Conservation (phyloP, 53 echinoderm and acorn worm genomes). For the Hippasteria phrygiana region DNA sequence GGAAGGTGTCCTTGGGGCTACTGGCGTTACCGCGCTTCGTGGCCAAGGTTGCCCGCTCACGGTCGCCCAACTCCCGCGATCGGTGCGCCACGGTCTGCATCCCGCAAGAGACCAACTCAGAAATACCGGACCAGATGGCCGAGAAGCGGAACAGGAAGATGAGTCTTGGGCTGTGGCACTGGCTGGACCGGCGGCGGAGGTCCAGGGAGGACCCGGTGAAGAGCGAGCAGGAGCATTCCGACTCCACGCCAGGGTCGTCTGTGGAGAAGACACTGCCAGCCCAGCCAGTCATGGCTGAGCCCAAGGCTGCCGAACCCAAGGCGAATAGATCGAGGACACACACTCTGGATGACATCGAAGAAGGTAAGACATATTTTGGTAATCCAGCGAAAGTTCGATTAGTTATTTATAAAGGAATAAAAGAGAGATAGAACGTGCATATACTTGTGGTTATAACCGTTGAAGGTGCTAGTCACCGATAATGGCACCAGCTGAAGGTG, state of each 20-base stretch:
- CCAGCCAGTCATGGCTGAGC: background rate
- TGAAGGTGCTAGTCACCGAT: no score
- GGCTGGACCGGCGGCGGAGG: constrained; percentile 75
- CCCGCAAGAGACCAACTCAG: constrained; percentile 60
- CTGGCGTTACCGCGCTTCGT: constrained; percentile 79
- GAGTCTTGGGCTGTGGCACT: constrained; percentile 79
- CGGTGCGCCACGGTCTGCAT: constrained; percentile 77
- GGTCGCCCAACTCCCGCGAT: constrained; percentile 75
- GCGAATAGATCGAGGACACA: constrained; percentile 35
- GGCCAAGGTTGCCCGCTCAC: constrained; percentile 77
- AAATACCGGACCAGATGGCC: constrained; percentile 1
- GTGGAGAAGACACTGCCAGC: constrained; percentile 20
- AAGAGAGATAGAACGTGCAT: no score
- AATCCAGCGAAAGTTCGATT: background rate
- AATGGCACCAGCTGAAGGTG: no score
- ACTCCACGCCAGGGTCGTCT: constrained; percentile 11
- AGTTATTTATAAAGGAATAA: background rate
- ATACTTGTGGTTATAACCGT: no score
- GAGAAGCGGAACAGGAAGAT: constrained; percentile 71
- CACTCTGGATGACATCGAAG: constrained; percentile 57
- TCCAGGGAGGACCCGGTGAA: constrained; percentile 70
- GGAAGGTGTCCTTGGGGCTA: constrained; percentile 78
- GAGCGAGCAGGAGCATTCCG: constrained; percentile 32
- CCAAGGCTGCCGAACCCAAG: background rate
- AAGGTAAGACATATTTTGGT: constrained; percentile 19